These are phyloP conservation scores for Hydrozoanthus gracilis DNA, from an alignment of 92 coral and sea anemone genomes.

Conservation along the genomic window DNA sequence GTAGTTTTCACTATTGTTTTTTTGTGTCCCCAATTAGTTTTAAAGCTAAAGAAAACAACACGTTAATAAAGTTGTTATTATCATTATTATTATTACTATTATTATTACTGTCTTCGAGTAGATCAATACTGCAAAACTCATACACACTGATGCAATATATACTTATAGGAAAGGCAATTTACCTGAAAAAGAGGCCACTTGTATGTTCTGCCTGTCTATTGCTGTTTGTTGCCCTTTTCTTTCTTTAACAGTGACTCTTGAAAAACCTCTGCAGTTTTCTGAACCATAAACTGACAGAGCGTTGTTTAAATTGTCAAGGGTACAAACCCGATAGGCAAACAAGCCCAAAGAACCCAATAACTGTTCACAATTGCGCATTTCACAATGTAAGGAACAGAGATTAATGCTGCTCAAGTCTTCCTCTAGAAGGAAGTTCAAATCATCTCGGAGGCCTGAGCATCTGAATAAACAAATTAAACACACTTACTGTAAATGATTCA, in stretches of 20 bases:
- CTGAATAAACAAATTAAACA: slow-evolving; percentile 4
- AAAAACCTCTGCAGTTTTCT: slow-evolving; percentile 50
- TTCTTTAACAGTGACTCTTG: slow-evolving; percentile 42
- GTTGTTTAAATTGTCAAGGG: slow-evolving; percentile 46
- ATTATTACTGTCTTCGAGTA: too few species aligned
- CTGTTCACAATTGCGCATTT: slow-evolving; percentile 56
- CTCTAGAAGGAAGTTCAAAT: slow-evolving; percentile 46
- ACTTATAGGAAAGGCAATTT: not conserved
- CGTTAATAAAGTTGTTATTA: too few species aligned
- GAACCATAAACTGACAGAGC: slow-evolving; percentile 60
- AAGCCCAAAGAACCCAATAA: slow-evolving; percentile 59
- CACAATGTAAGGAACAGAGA: slow-evolving; percentile 66
- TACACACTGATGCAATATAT: not conserved
- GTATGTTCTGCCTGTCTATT: slow-evolving; percentile 45
- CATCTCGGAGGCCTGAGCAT: slow-evolving; percentile 56
- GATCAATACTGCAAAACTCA: not conserved
- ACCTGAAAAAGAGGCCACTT: slow-evolving; percentile 66
- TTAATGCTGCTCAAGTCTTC: slow-evolving; percentile 57
- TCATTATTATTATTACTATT: too few species aligned
- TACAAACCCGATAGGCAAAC: slow-evolving; percentile 56
- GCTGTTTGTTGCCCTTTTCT: slow-evolving; percentile 60
- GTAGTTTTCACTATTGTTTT: too few species aligned
- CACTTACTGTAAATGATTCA: too few species aligned
- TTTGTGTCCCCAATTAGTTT: too few species aligned
- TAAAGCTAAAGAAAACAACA: too few species aligned